Conservation (phyloP, 2,113 vertebrate genomes). For the Okapia johnstoni region DNA sequence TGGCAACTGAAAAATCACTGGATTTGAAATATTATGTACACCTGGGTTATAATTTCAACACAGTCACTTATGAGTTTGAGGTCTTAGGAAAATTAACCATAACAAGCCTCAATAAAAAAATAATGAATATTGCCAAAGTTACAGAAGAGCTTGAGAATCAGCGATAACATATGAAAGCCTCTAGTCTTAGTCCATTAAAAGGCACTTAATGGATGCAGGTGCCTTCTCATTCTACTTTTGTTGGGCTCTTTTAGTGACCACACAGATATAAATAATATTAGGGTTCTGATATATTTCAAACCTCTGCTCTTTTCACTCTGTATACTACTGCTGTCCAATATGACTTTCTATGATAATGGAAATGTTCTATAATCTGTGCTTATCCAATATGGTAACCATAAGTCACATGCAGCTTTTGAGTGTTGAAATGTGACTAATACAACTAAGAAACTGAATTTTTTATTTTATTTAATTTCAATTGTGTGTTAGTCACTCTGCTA, state of each 20-base stretch:
- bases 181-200: not conserved
- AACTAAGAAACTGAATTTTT: not conserved
- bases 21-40: not conserved
- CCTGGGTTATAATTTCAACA: not conserved
- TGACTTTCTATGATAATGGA: not conserved
- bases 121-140: not conserved
- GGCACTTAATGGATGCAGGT: not conserved
- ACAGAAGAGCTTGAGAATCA: not conserved
- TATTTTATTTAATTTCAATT: not conserved
- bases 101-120: not conserved
- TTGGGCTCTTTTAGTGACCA: not conserved
- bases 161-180: not conserved
- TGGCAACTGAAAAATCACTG: not conserved
- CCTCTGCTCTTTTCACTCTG: not conserved
- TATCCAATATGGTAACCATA: not conserved
- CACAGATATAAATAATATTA: not conserved
- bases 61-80: not conserved
- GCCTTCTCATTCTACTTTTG: not conserved
- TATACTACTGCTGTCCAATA: not conserved
- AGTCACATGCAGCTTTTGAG: not conserved
- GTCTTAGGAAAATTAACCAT: not conserved
- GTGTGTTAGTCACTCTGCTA: not conserved
- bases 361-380: not conserved
- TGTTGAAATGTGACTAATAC: not conserved
- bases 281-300: not conserved